These are phyloP conservation scores for Acleris emargana DNA, from an alignment of 2,888 invertebrate genomes.

Conservation along the genomic window DNA sequence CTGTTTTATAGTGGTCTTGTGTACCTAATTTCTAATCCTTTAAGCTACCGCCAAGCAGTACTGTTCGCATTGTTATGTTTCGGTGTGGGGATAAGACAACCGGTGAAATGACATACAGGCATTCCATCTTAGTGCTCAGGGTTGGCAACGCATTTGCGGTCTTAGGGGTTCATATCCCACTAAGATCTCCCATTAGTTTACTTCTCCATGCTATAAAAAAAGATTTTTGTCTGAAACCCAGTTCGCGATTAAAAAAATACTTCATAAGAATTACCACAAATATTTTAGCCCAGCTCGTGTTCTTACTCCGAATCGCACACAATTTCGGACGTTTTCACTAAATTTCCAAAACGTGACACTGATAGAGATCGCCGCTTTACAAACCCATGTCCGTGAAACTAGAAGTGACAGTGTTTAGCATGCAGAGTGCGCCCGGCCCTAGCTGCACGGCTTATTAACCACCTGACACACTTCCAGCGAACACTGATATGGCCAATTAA, in stretches of 20 bases:
- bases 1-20: too few relatives aligned
- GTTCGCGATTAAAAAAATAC: neutral
- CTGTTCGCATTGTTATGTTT: too few relatives aligned
- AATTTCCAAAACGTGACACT: slow-evolving; percentile 69
- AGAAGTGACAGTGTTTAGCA: slow-evolving; percentile 51
- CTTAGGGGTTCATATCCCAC: too few relatives aligned
- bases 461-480: slow-evolving; percentile 50
- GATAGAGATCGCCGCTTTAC: slow-evolving; percentile 68
- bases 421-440: slow-evolving; percentile 42
- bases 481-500: slow-evolving; percentile 29
- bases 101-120: too few relatives aligned
- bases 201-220: too few relatives aligned
- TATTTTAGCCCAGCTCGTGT: slow-evolving; percentile 12
- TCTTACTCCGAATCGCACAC: slow-evolving; percentile 43
- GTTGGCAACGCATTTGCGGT: too few relatives aligned
- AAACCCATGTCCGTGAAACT: slow-evolving; percentile 71
- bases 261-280: neutral
- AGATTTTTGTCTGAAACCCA: too few relatives aligned
- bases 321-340: slow-evolving; percentile 58
- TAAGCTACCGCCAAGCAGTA: too few relatives aligned
- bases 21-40: too few relatives aligned
- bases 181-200: too few relatives aligned
- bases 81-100: too few relatives aligned
- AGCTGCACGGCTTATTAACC: slow-evolving; percentile 56
- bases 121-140: too few relatives aligned